Conservation (phyloP, 2,797 vertebrate genomes). For the Coreius guichenoti region DNA sequence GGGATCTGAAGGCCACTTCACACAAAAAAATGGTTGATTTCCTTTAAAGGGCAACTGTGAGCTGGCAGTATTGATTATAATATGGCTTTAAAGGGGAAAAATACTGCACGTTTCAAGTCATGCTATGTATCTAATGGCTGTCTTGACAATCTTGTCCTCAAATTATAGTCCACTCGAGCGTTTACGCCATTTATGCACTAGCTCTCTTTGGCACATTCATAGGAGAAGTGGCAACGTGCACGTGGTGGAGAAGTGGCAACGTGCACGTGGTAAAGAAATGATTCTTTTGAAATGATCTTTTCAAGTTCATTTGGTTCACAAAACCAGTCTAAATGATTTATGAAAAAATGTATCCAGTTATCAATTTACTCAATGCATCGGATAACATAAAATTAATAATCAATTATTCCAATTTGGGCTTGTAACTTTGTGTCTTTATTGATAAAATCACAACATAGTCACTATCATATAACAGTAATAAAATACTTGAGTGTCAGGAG, state of each 20-base stretch:
- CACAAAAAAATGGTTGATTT: not conserved
- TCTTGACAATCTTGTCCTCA: constrained; percentile 4
- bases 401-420: not conserved
- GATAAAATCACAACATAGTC: not conserved
- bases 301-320: not conserved
- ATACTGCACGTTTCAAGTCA: not conserved
- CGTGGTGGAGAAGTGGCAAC: not conserved
- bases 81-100: not conserved
- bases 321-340: not conserved
- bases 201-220: not conserved
- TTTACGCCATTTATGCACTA: not conserved
- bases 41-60: not conserved
- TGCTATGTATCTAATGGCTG: not conserved
- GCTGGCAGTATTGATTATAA: not conserved
- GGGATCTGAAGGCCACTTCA: not conserved
- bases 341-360: not conserved
- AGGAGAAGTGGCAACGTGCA: not conserved
- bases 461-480: not conserved
- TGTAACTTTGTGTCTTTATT: constrained; percentile 9
- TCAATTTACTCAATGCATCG: not conserved
- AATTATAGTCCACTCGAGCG: not conserved
- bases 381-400: not conserved
- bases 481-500: not conserved
- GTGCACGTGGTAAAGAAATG: not conserved
- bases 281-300: not conserved